Evolutionary conservation across 2,113 vertebrate species (phyloP).

Genomic region (Gallinago media): DNA sequence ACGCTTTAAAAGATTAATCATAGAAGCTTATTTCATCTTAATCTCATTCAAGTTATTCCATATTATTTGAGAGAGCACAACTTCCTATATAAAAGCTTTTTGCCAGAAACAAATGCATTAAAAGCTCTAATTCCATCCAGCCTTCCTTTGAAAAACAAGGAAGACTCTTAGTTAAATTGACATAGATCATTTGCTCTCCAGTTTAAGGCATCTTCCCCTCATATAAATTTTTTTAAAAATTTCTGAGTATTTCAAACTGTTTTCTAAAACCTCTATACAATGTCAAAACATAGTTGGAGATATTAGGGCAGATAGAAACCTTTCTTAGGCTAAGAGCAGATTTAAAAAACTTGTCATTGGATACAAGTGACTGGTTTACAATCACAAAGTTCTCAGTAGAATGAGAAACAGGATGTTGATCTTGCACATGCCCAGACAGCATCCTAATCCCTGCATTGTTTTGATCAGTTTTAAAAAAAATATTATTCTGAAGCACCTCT

Average conservation of each 20-base stretch:
- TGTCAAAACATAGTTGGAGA: background rate
- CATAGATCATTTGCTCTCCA: background rate
- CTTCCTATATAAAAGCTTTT: background rate
- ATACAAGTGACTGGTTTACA: background rate
- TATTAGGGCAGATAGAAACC: background rate
- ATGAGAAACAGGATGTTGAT: background rate
- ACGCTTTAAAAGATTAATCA: background rate
- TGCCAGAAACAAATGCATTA: background rate
- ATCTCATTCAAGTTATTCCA: background rate
- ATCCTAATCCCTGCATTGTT: background rate
- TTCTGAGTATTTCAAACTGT: background rate
- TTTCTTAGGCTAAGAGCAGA: background rate
- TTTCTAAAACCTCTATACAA: background rate
- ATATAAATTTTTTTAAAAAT: background rate
- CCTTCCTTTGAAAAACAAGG: background rate
- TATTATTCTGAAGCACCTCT: background rate
- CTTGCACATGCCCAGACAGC: background rate
- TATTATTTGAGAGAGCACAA: background rate
- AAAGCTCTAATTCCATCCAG: background rate
- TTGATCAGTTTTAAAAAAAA: background rate
- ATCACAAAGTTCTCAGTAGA: background rate
- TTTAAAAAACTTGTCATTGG: background rate
- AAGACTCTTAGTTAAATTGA: background rate
- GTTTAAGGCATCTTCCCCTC: background rate
- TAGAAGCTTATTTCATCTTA: background rate